These are phyloP conservation scores for Meliscaeva auricollis DNA, from an alignment of 2,888 invertebrate species.

Conservation along the genomic window DNA sequence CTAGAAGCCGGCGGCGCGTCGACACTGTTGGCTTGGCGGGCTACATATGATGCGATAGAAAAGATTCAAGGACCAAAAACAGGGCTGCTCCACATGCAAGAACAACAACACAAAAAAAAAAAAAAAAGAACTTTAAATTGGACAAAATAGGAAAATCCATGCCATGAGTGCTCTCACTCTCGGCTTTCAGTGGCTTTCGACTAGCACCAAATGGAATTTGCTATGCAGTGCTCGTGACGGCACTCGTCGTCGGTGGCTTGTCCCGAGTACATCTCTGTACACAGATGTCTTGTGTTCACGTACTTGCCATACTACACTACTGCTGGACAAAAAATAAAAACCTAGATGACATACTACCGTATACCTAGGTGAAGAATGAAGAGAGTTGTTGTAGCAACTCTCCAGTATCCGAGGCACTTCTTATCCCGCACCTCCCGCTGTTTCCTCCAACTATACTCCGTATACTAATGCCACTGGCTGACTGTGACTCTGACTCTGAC, in stretches of 20 bases:
- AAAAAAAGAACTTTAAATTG: conserved; percentile 69
- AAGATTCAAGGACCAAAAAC: conserved; percentile 23
- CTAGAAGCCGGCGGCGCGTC: background rate
- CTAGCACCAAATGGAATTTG: conserved; percentile 72
- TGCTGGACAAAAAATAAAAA: conserved; percentile 48
- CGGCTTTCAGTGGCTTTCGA: conserved; percentile 76
- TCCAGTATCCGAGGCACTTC: background rate
- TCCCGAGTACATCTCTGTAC: conserved; percentile 71
- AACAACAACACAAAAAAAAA: conserved; percentile 31
- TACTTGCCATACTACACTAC: conserved; percentile 41
- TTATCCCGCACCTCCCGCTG: background rate
- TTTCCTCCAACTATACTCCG: background rate
- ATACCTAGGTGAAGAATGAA: conserved; percentile 52
- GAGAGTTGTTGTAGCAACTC: conserved; percentile 32
- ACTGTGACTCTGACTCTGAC: conserved; percentile 12
- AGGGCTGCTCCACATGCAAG: background rate
- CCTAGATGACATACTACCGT: conserved; percentile 70
- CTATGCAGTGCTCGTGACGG: conserved; percentile 75
- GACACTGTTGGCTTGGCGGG: background rate
- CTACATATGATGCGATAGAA: background rate
- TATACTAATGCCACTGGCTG: conserved; percentile 22
- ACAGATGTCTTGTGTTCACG: conserved; percentile 75
- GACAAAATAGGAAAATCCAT: conserved; percentile 75
- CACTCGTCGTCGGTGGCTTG: conserved; percentile 70
- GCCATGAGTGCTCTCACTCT: conserved; percentile 73